Evolutionary conservation across 2,888 invertebrate species (phyloP), one percentile per base, ranked within the genome.

Genomic region (Campaea margaritaria): DNA sequence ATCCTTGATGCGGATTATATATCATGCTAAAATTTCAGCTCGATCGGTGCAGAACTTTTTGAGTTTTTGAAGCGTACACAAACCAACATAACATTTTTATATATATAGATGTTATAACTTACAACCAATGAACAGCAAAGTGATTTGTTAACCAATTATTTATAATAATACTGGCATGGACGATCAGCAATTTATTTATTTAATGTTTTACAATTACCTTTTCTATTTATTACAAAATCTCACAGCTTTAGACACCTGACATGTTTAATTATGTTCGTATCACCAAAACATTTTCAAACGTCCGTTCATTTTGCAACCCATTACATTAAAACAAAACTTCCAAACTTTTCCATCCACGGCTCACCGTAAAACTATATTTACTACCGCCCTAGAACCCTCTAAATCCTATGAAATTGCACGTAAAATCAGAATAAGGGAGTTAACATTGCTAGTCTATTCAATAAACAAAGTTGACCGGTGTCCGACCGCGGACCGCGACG

Each of bases 401-500:
- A 12, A 38, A 43, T 58, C 41, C 47, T 48, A 44, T 49, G 39
- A 54, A 49, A 59, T 50, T 38, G 41, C 31, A 45, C 39, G 49
- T 54, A 41, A 59, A 59, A 59, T 59, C 49, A 54, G 41, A 59
- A 58, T 48, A 39, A 52, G 46, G 34, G 45, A 49, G 45, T 45
- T 38, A 49, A 53, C 58, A 50, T 54, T 21, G 59, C 54, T 47
- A 28, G 44, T 42, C 42, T 53, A 58, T 43, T 49, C 50, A 45
- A 50, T 49, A 59, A 59, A 59, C 49, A 54, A 59, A 54, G 49
- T 59, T 59, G 53, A 53, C 59, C 58, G 53, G 48, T 44, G 53
- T 27, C 48, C 12, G 58, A 41, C 48, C 49, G 53, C 28, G 43
- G 58, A 44, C 44, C 53, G 58, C 31, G 39, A 39, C 53, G 48